Conservation (phyloP, 2,113 vertebrate genomes). For the Lepus europaeus region DNA sequence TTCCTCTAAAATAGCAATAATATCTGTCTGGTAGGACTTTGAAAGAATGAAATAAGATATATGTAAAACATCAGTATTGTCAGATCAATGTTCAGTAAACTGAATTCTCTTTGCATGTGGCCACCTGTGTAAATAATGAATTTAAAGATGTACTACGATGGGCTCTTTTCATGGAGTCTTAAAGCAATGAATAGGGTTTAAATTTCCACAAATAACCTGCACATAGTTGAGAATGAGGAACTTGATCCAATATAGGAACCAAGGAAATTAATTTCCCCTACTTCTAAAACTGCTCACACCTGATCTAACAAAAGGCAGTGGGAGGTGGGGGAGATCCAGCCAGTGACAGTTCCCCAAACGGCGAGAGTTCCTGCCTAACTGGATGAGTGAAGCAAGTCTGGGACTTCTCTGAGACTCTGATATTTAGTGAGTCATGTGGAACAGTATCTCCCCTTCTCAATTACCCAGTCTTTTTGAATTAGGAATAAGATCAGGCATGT, state of each 20-base stretch:
- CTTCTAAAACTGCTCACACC: background rate
- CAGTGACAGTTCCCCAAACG: background rate
- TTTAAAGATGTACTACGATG: background rate
- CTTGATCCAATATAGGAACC: background rate
- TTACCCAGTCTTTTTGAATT: background rate
- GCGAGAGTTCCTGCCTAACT: background rate
- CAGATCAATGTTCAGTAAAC: conserved; percentile 6
- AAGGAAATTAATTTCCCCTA: background rate
- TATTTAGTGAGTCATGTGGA: background rate
- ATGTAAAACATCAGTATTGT: background rate
- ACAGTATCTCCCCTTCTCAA: background rate
- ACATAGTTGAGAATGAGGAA: background rate
- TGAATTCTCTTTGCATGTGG: background rate
- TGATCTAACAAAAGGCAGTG: background rate
- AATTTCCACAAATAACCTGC: background rate
- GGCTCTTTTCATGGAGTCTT: background rate
- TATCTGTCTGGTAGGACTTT: background rate
- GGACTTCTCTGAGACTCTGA: background rate
- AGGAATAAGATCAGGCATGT: background rate
- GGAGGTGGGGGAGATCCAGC: background rate
- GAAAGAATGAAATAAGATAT: background rate
- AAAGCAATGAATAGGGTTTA: background rate
- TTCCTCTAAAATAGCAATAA: conserved; percentile 25
- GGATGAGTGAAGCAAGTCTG: background rate
- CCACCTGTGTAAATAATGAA: background rate